Evolutionary conservation across 2,113 vertebrate genomes (phyloP), one percentile per base, ranked within the genome.

Genomic region (Neomonachus schauinslandi): DNA sequence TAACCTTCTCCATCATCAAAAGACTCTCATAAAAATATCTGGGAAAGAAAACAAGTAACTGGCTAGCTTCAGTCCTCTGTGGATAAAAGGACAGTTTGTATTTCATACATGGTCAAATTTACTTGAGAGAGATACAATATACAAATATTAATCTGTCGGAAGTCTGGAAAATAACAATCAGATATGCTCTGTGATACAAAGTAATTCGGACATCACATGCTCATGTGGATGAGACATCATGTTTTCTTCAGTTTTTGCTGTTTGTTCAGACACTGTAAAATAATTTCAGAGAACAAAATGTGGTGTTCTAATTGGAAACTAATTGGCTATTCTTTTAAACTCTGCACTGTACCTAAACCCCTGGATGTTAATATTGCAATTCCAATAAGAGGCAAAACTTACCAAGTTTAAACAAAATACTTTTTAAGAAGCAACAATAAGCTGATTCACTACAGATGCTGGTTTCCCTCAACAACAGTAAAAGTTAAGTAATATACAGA

Each of bases 1-100:
- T 87, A 93, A 89, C 39, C n/a, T 92, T 88, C 46, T 82, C 53
- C 24, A 86, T 90, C 46, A 97, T 95, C 82, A 96, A 92, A 97
- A 90, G 80, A 42, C 9, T 36, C 87, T 96, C 51, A 92, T 81
- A 59, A 96, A 97, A 95, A 77, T 91, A 95, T 61, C 80, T 92
- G 9, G 63, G 46, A 88, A 90, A 1, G 33, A 96, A 51, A 28
- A 86, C 46, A 95, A 69, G 12, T n/a, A 81, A 83, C n/a, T 42
- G 86, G 33, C 49, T 87, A 82, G 22, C 24, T 95, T 82, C 15
- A 83, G 3, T 96, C 28, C 6, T 96, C 61, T 88, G 12, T 86
- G 51, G 42, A 59, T 89, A 24, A 93, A 91, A 90, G 19, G 39
- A 69, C 6, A 92, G 18, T 79, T 81, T 96, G 14, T 72, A n/a